Evolutionary conservation across 2,113 vertebrate genomes (phyloP), one percentile per base, ranked within the genome.

Genomic region (Cygnus buccinator): DNA sequence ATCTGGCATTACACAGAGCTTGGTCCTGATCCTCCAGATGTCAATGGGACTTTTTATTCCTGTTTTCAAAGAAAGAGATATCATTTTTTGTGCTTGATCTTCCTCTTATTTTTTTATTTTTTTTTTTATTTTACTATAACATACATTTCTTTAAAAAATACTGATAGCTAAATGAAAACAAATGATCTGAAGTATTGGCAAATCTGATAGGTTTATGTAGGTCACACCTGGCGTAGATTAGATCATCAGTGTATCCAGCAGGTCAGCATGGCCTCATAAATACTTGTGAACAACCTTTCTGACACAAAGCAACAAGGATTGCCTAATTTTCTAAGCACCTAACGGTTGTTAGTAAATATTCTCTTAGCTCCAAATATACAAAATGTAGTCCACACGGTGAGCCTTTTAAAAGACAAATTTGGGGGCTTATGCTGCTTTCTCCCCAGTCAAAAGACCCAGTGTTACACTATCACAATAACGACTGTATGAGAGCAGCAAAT

Each of bases 401-500:
- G 41, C 22, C 41, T 84, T 90, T n/a, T 31, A 43, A 90, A 81
- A 68, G 50, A 71, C 58, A 90, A 79, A 50, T 48, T 16, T 15
- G 19, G 21, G 35, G 44, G 13, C 67, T 94, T 22, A 1, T 43
- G 66, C 39, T 79, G 14, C 48, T 76, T 87, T 74, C 48, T 68
- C 15, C 39, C 29, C 43, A 68, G n/a, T 93, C 68, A 95, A 96
- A 93, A 84, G 77, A 35, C 39, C 89, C 77, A 44, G 46, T 96
- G 87, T 94, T 87, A 70, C 62, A 31, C 68, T 79, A 26, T 7
- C 23, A 93, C 87, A 85, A 80, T 81, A 54, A 84, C 80, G 39
- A 84, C 62, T 68, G n/a, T 90, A 93, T 74, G 52, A 84, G 10
- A 77, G 25, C 61, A 84, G 48, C 71, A 80, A 95, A 94, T 58